These are phyloP conservation scores for Babyrousa celebensis DNA, from an alignment of 2,797 vertebrate genomes.

Conservation along the genomic window DNA sequence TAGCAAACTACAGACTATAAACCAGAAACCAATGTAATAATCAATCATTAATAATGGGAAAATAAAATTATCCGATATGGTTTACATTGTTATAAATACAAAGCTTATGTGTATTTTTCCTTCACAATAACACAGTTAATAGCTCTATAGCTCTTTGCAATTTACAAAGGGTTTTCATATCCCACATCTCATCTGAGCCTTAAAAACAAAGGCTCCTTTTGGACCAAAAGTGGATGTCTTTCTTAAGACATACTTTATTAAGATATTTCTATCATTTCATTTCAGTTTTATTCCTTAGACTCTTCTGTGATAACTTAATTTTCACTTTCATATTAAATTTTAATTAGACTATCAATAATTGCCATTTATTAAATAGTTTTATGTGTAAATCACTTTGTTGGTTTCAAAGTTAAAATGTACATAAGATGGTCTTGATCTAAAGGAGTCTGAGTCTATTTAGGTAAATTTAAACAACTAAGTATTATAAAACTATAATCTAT, in stretches of 20 bases:
- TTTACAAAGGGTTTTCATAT: conserved; percentile 16
- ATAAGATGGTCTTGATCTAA: not conserved
- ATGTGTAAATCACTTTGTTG: not conserved
- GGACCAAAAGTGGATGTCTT: not conserved
- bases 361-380: not conserved
- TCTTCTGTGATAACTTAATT: conserved; percentile 6
- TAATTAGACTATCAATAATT: not conserved
- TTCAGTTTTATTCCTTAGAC: not conserved
- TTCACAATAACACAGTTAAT: not conserved
- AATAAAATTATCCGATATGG: not conserved
- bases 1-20: conserved; percentile 1
- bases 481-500: not conserved
- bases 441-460: conserved; percentile 18
- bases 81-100: not conserved
- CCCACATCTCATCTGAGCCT: not conserved
- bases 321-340: conserved; percentile 15
- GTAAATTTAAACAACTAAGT: conserved; percentile 19
- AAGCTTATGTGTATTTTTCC: not conserved
- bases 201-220: not conserved
- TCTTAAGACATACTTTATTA: not conserved
- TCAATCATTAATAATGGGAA: not conserved
- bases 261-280: not conserved
- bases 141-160: not conserved
- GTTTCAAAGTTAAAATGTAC: not conserved
- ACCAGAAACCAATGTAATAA: not conserved